These are phyloP conservation scores for Mus spretus DNA, from an alignment of 2,797 vertebrate species.

Conservation along the genomic window DNA sequence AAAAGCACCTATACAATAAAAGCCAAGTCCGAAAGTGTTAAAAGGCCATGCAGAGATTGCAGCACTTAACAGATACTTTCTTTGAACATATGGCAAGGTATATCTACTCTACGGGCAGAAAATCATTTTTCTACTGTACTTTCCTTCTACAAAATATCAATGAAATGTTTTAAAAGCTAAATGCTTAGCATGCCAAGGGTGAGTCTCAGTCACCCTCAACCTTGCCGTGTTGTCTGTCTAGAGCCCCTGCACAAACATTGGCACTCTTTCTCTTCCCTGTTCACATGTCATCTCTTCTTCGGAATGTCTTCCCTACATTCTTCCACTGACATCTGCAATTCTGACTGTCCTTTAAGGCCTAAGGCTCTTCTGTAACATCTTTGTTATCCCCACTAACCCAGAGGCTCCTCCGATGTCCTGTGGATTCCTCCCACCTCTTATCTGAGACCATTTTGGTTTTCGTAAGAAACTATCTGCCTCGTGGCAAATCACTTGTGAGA, in stretches of 20 bases:
- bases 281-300: background rate
- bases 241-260: background rate
- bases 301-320: background rate
- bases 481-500: background rate
- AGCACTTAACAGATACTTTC: background rate
- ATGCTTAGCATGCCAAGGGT: background rate
- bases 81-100: constrained; percentile 13
- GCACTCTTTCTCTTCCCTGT: background rate
- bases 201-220: background rate
- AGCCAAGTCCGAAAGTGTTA: constrained; percentile 23
- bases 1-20: background rate
- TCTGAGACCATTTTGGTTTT: background rate
- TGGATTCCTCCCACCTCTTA: background rate
- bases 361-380: background rate
- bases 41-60: background rate
- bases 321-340: background rate
- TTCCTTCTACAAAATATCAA: constrained; percentile 1
- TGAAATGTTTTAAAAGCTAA: constrained; percentile 6
- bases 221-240: background rate
- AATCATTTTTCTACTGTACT: background rate
- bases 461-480: background rate
- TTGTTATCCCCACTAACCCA: background rate
- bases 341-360: background rate
- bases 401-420: background rate
- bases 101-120: background rate